Percentiles rank a stretch among this genome's conserved stretches.
phyloP scores from a whole-genome alignment of 2,113 vertebrate genomes.

The Oenanthe melanoleuca region DNA sequence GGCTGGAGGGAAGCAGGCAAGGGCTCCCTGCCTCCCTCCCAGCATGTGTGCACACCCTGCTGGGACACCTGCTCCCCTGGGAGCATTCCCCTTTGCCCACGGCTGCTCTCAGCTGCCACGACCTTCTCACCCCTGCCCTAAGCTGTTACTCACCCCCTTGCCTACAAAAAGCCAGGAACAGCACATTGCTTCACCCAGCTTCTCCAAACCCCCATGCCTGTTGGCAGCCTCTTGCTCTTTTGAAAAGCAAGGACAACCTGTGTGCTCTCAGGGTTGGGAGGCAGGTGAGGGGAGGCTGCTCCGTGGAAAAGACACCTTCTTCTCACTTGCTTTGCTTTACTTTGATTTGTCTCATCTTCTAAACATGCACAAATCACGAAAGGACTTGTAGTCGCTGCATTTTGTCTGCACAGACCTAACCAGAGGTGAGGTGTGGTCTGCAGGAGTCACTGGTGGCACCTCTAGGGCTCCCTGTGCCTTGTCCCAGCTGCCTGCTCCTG shows the following conservation, averaged over 20 bases:
- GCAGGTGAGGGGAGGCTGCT: not conserved
- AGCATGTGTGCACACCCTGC: accelerated
- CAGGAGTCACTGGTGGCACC: not conserved
- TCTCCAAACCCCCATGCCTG: not conserved
- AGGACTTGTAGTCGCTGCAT: not conserved
- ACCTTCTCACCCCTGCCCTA: not conserved
- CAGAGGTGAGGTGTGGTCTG: not conserved
- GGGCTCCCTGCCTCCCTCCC: not conserved
- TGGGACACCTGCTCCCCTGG: not conserved
- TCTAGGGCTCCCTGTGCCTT: not conserved
- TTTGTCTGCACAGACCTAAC: not conserved
- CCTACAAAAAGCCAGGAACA: not conserved
- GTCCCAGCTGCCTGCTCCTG: accelerated
- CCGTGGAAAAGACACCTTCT: not conserved
- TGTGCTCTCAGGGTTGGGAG: not conserved
- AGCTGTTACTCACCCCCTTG: not conserved
- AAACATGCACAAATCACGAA: not conserved
- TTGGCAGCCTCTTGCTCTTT: not conserved
- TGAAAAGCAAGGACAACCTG: not conserved
- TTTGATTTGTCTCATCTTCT: not conserved
- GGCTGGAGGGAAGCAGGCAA: not conserved
- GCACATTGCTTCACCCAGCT: not conserved
- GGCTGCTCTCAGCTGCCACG: accelerated
- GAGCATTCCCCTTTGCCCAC: not conserved
- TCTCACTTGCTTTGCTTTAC: not conserved